Evolutionary conservation across 2,888 invertebrate genomes (phyloP).

Genomic region (Yponomeuta plumbellus): DNA sequence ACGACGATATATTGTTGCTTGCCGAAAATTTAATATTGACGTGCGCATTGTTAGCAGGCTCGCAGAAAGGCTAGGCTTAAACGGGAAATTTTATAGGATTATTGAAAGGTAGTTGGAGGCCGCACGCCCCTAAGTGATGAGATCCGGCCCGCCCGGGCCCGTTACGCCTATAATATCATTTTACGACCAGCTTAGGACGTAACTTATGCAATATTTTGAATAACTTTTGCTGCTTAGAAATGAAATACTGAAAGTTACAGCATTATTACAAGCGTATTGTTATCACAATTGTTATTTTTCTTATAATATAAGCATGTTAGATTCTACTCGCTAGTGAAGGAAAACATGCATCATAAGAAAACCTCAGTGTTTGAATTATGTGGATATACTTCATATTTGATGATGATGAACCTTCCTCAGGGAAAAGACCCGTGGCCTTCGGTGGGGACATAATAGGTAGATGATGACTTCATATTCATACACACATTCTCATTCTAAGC

Average conservation of each 20-base stretch:
- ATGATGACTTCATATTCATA: too few relatives aligned
- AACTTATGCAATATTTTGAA: slow-evolving; percentile 71
- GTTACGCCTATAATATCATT: slow-evolving; percentile 70
- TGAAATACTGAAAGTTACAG: slow-evolving; percentile 39
- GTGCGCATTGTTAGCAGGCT: slow-evolving; percentile 53
- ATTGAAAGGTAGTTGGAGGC: slow-evolving; percentile 60
- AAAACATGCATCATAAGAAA: too few relatives aligned
- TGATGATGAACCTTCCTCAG: too few relatives aligned
- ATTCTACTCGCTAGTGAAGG: too few relatives aligned
- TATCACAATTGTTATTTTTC: slow-evolving; percentile 5
- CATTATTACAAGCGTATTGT: not conserved
- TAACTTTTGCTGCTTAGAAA: slow-evolving; percentile 64
- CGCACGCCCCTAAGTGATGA: slow-evolving; percentile 65
- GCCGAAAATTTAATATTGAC: slow-evolving; percentile 59
- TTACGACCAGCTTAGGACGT: slow-evolving; percentile 68
- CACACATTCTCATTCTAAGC: too few relatives aligned
- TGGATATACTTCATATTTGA: not conserved
- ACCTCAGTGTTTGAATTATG: not conserved
- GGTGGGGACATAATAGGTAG: too few relatives aligned
- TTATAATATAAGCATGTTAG: not conserved
- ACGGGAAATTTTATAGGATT: slow-evolving; percentile 60
- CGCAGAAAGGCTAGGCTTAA: slow-evolving; percentile 36
- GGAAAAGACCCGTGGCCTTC: not conserved
- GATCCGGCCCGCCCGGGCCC: slow-evolving; percentile 64
- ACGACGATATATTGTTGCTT: slow-evolving; percentile 57